A percentile compares a stretch with the other conserved stretches of the same genome.
phyloP scores from a whole-genome alignment of 1,140 invertebrate species.

The Rhagoletis zephyria region DNA sequence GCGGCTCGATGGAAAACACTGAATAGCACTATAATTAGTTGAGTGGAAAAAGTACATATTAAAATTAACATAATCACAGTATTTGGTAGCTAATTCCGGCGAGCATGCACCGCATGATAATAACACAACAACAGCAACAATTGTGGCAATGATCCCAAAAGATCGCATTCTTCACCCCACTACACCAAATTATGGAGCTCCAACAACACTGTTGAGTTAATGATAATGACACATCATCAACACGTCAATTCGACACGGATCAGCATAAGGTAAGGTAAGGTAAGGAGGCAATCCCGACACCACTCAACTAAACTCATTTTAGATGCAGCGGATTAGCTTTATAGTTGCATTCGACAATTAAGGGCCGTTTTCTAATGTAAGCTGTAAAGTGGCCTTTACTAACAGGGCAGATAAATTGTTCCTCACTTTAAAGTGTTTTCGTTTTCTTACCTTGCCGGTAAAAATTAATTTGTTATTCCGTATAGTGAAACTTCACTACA shows the following conservation, averaged over 20 bases:
- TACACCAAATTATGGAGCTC: not conserved
- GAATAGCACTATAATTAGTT: slow-evolving; percentile 15
- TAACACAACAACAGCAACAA: not conserved
- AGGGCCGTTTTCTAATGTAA: too few relatives aligned
- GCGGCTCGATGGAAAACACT: not conserved
- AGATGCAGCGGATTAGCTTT: slow-evolving; percentile 36
- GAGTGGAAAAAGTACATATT: slow-evolving; percentile 1
- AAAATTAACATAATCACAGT: slow-evolving; percentile 45
- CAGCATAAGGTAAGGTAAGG: not conserved
- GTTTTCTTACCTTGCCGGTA: too few relatives aligned
- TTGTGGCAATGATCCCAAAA: not conserved
- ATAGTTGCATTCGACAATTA: slow-evolving; percentile 44
- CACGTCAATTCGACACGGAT: slow-evolving; percentile 44
- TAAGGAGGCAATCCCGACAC: not conserved
- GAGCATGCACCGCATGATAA: too few relatives aligned
- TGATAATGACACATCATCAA: slow-evolving; percentile 51
- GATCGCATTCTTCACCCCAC: not conserved
- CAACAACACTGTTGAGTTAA: not conserved
- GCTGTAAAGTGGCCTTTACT: too few relatives aligned
- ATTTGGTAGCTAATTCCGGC: slow-evolving; percentile 1
- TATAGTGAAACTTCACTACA: too few relatives aligned
- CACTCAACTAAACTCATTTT: slow-evolving; percentile 33
- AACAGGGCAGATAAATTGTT: too few relatives aligned
- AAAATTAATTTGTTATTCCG: too few relatives aligned
- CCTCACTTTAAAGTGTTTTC: too few relatives aligned